phyloP scores from a whole-genome alignment of 2,888 invertebrate genomes.

The Spilosoma lubricipeda region DNA sequence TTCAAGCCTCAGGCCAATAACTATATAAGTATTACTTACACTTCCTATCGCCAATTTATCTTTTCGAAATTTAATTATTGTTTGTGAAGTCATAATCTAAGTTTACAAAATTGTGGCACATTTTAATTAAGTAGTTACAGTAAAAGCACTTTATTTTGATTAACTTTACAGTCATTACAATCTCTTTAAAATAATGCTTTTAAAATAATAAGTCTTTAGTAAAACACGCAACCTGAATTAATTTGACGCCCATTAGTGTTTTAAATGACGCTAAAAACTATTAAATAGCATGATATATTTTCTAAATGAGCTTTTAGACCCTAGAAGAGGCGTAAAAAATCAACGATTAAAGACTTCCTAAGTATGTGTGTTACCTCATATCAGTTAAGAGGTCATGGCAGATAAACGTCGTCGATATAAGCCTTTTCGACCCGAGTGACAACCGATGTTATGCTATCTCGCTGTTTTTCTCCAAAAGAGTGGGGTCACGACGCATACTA shows the following conservation, averaged over 20 bases:
- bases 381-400: too few relatives aligned
- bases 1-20: background rate
- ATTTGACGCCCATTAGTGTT: background rate
- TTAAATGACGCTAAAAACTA: background rate
- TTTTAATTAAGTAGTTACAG: background rate
- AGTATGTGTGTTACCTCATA: too few relatives aligned
- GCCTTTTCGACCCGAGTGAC: too few relatives aligned
- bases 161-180: background rate
- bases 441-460: too few relatives aligned
- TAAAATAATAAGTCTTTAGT: background rate
- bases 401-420: too few relatives aligned
- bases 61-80: background rate
- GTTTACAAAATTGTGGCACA: background rate
- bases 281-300: background rate
- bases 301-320: background rate
- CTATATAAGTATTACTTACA: background rate
- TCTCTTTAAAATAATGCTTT: background rate
- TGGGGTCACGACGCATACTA: too few relatives aligned
- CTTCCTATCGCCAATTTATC: background rate
- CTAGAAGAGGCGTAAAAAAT: background rate
- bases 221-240: constrained; percentile 4
- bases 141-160: background rate
- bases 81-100: background rate
- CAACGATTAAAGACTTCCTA: too few relatives aligned
- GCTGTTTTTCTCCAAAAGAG: too few relatives aligned